These are phyloP conservation scores for Poeciliopsis prolifica DNA, from an alignment of 2,113 vertebrate species.

Conservation along the genomic window DNA sequence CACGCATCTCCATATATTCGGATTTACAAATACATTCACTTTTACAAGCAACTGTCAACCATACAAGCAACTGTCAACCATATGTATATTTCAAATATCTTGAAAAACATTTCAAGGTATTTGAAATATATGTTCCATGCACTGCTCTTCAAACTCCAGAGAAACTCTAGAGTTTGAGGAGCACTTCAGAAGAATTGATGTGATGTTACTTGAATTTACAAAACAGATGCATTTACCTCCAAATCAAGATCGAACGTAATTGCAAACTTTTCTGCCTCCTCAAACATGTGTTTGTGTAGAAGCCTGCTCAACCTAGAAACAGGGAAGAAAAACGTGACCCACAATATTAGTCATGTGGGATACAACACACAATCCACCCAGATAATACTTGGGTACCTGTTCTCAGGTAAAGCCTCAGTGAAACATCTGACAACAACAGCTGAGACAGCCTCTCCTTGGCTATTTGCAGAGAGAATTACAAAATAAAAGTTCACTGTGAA, in stretches of 20 bases:
- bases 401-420: slow-evolving; percentile 96
- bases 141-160: no score
- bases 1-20: no score
- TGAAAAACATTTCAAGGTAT: no score
- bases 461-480: slow-evolving; percentile 42
- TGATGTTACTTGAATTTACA: not conserved
- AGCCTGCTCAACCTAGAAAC: slow-evolving; percentile 88
- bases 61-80: no score
- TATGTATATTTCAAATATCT: no score
- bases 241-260: slow-evolving; percentile 92
- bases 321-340: not conserved
- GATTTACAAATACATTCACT: no score
- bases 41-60: no score
- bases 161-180: no score
- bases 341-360: not conserved
- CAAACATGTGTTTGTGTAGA: slow-evolving; percentile 94
- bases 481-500: not conserved
- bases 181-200: not conserved
- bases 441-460: slow-evolving; percentile 75
- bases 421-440: slow-evolving; percentile 88
- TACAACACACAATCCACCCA: not conserved
- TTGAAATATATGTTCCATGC: no score
- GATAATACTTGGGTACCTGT: slow-evolving; percentile 79
- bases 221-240: slow-evolving; percentile 79
- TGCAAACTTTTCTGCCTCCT: slow-evolving; percentile 95